Evolutionary conservation across 2,113 vertebrate species (phyloP).

Genomic region (Martes martes): DNA sequence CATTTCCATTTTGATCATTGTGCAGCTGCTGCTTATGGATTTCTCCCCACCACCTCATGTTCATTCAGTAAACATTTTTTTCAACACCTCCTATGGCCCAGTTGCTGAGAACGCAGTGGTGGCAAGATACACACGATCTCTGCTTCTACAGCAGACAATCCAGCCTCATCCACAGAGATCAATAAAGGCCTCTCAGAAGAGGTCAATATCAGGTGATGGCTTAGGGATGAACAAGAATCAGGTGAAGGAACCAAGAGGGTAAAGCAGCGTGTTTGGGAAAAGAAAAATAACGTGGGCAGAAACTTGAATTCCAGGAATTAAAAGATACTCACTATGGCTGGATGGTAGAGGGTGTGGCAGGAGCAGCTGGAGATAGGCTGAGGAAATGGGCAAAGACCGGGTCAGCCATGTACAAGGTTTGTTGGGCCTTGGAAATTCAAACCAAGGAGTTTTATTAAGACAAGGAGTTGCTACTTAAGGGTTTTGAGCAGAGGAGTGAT

Average conservation of each 20-base stretch:
- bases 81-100: not conserved
- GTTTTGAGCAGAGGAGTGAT: not conserved
- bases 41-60: not conserved
- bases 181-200: not conserved
- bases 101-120: not conserved
- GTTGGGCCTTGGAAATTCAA: not conserved
- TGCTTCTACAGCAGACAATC: not conserved
- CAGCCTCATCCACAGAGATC: not conserved
- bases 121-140: not conserved
- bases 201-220: not conserved
- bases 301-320: not conserved
- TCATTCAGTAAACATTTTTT: not conserved
- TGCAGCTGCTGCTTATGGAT: not conserved
- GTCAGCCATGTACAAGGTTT: not conserved
- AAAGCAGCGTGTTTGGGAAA: not conserved
- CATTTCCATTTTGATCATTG: not conserved
- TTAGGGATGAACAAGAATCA: not conserved
- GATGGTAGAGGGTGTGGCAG: not conserved
- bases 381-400: not conserved
- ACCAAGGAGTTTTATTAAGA: not conserved
- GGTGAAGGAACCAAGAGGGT: not conserved
- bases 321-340: not conserved
- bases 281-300: not conserved
- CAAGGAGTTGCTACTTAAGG: not conserved
- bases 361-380: not conserved